Evolutionary conservation across 2,797 vertebrate genomes (phyloP).

Genomic region (Intellagama lesueurii): DNA sequence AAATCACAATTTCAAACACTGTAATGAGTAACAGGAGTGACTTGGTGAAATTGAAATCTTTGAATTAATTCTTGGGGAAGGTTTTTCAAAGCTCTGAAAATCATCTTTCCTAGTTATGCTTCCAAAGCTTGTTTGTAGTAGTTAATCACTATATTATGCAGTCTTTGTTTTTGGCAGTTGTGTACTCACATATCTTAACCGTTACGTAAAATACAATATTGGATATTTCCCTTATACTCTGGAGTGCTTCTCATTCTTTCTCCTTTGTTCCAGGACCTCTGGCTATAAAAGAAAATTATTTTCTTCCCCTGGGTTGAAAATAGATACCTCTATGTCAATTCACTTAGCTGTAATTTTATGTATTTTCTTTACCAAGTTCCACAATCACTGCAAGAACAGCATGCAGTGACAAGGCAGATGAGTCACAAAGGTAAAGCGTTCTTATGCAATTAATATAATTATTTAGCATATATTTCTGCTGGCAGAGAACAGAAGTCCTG

Average conservation of each 20-base stretch:
- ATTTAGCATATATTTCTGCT: slow-evolving; percentile 54
- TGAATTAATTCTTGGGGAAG: neutral
- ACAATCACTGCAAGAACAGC: slow-evolving; percentile 25
- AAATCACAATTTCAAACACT: too few species aligned
- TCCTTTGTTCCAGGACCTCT: neutral
- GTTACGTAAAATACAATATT: slow-evolving; percentile 9
- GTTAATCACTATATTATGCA: neutral
- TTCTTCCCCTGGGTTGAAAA: neutral
- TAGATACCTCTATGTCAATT: neutral
- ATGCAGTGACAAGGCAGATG: slow-evolving; percentile 45
- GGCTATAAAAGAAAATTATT: neutral
- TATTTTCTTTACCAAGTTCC: slow-evolving; percentile 43
- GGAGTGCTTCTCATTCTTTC: neutral
- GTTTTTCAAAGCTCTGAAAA: neutral
- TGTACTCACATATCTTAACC: neutral
- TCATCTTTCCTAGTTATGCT: neutral
- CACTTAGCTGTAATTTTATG: accelerated
- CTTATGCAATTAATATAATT: slow-evolving; percentile 59
- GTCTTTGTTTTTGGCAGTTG: neutral
- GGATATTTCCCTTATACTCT: neutral
- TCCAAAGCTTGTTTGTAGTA: neutral
- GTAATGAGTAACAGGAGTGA: too few species aligned
- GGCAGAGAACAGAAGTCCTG: slow-evolving; percentile 51
- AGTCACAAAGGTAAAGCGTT: slow-evolving; percentile 59
- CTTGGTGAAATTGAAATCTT: neutral